A percentile compares a stretch with the other conserved stretches of the same genome.
These are phyloP conservation scores for Acleris laterana DNA, from an alignment of 2,888 invertebrate genomes.

Conservation along the genomic window DNA sequence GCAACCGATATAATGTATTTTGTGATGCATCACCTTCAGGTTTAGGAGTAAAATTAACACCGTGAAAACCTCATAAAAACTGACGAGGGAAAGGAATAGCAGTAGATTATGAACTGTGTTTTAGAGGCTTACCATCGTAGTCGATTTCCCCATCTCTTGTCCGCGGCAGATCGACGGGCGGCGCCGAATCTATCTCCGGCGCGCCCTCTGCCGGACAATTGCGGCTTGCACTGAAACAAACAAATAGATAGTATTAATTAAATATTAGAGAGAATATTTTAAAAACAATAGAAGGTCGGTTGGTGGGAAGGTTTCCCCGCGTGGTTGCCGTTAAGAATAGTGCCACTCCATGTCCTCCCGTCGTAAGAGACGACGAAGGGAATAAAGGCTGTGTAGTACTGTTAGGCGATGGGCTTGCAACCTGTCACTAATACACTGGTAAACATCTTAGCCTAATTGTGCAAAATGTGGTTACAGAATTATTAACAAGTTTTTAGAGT, in stretches of 20 bases:
- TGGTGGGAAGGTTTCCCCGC: too few species aligned
- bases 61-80: not conserved
- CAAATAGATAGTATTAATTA: constrained; percentile 32
- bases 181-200: constrained; percentile 67
- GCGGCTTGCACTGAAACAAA: constrained; percentile 71
- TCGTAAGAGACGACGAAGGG: too few species aligned
- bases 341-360: too few species aligned
- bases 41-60: not conserved
- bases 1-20: not conserved
- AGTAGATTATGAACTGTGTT: not conserved
- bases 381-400: too few species aligned
- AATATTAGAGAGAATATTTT: not conserved
- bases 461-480: too few species aligned
- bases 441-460: too few species aligned
- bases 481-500: too few species aligned
- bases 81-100: not conserved
- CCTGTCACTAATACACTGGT: too few species aligned
- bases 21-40: not conserved
- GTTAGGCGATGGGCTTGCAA: too few species aligned
- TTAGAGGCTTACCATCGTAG: constrained; percentile 87
- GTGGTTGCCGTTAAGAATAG: too few species aligned
- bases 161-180: constrained; percentile 79
- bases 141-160: constrained; percentile 90
- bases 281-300: too few species aligned
- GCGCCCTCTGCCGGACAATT: constrained; percentile 67